Percentiles rank a stretch among this genome's conserved stretches.
phyloP scores from a whole-genome alignment of 1,140 invertebrate genomes.

The Drosophila santomea region DNA sequence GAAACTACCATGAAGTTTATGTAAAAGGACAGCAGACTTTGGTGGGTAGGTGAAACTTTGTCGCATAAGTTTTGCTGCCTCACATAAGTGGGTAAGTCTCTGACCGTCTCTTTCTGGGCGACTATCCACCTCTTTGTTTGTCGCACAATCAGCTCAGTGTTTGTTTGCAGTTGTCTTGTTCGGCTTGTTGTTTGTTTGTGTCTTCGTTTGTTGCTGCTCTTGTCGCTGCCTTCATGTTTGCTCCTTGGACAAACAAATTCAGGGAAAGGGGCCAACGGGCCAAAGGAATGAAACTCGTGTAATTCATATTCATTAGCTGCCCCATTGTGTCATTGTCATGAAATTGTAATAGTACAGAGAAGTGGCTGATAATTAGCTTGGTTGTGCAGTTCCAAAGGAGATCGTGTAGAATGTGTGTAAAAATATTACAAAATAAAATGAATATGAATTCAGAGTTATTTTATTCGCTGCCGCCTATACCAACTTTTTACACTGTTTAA shows the following conservation, averaged over 20 bases:
- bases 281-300: slow-evolving; percentile 32
- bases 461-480: too few species aligned
- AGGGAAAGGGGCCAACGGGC: background rate
- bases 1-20: slow-evolving; percentile 70
- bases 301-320: slow-evolving; percentile 80
- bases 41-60: slow-evolving; percentile 56
- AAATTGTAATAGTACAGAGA: slow-evolving; percentile 51
- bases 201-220: slow-evolving; percentile 42
- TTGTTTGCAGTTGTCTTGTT: slow-evolving; percentile 67
- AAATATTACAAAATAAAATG: slow-evolving; percentile 1
- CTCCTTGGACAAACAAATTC: slow-evolving; percentile 35
- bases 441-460: too few species aligned
- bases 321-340: slow-evolving; percentile 65
- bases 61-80: slow-evolving; percentile 72
- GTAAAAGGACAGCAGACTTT: slow-evolving; percentile 63
- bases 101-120: background rate
- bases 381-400: slow-evolving; percentile 1
- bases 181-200: slow-evolving; percentile 41
- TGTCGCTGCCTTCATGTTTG: slow-evolving; percentile 44
- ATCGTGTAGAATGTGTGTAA: slow-evolving; percentile 4
- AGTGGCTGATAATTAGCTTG: slow-evolving; percentile 56
- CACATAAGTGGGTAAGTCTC: slow-evolving; percentile 69
- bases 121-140: slow-evolving; percentile 27
- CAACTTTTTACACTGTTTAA: background rate
- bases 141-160: slow-evolving; percentile 60